Conservation (phyloP, 2,797 vertebrate genomes). For the Cichlasoma orientale region DNA sequence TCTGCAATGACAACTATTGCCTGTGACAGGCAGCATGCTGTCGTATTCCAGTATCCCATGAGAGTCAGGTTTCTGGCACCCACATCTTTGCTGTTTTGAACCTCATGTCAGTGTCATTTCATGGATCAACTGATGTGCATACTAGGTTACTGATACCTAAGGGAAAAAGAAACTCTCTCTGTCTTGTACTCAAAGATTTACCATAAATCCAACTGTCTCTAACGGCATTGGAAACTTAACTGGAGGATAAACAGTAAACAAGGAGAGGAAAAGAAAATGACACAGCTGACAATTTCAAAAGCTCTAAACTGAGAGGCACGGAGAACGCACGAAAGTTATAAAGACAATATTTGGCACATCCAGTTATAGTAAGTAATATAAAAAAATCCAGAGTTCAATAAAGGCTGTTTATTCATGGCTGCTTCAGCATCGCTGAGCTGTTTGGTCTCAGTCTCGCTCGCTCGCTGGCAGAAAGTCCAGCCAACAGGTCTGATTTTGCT, state of each 20-base stretch:
- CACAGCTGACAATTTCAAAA: conserved; percentile 11
- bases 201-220: conserved; percentile 6
- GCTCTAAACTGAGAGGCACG: background rate
- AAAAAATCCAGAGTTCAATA: background rate
- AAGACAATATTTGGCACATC: conserved; percentile 13
- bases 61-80: conserved; percentile 31
- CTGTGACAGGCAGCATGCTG: conserved; percentile 27
- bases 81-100: conserved; percentile 22
- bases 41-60: conserved; percentile 14
- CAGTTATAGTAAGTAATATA: background rate
- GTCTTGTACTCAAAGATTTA: conserved; percentile 11
- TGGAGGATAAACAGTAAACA: conserved; percentile 22
- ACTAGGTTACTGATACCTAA: conserved; percentile 25
- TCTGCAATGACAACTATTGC: conserved; percentile 13
- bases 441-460: background rate
- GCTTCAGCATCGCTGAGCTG: background rate
- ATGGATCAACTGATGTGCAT: conserved; percentile 38
- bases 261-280: background rate
- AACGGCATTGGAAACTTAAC: conserved; percentile 13
- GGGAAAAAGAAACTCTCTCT: conserved; percentile 2
- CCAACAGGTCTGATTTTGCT: background rate
- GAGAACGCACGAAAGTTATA: background rate
- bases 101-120: conserved; percentile 35
- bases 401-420: background rate
- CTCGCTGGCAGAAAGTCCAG: background rate